Evolutionary conservation across 2,888 invertebrate species (phyloP).

Genomic region (Melieria picta): DNA sequence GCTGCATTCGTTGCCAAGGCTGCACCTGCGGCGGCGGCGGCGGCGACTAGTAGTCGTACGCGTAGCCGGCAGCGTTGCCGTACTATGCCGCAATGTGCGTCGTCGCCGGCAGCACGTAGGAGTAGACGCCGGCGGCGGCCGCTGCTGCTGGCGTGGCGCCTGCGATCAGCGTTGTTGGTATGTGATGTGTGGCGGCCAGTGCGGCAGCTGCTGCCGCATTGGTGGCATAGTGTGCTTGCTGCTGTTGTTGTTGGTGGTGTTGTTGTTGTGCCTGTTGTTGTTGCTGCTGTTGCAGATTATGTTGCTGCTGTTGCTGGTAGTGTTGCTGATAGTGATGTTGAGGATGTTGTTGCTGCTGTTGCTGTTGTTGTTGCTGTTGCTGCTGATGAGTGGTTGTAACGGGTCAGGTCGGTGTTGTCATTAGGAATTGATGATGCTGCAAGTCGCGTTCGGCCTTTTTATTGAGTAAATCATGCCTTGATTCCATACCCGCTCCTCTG

Average conservation of each 20-base stretch:
- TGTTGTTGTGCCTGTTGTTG: conserved; percentile 44
- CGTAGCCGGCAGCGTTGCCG: conserved; percentile 24
- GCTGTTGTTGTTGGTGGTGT: conserved; percentile 46
- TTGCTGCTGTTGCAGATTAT: conserved; percentile 49
- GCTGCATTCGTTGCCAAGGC: conserved; percentile 3
- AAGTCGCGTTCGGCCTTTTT: conserved; percentile 65
- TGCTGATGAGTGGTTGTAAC: conserved; percentile 51
- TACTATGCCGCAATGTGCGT: conserved; percentile 63
- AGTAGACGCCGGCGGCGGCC: conserved; percentile 57
- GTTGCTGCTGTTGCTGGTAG: conserved; percentile 45
- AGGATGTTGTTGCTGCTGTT: conserved; percentile 44
- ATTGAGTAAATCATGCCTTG: conserved; percentile 66
- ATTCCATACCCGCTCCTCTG: conserved; percentile 68
- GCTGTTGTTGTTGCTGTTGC: conserved; percentile 45
- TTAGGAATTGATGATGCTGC: conserved; percentile 65
- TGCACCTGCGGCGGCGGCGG: not conserved
- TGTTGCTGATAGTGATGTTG: conserved; percentile 45
- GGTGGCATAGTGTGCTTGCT: conserved; percentile 44
- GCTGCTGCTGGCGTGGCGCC: conserved; percentile 52
- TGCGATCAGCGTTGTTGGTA: conserved; percentile 51
- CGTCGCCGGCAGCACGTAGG: conserved; percentile 63
- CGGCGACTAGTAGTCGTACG: conserved; percentile 13
- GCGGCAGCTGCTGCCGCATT: conserved; percentile 51
- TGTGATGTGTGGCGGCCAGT: conserved; percentile 50
- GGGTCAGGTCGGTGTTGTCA: conserved; percentile 68